These are phyloP conservation scores for Sardina pilchardus DNA, from an alignment of 2,113 vertebrate species.

Conservation along the genomic window DNA sequence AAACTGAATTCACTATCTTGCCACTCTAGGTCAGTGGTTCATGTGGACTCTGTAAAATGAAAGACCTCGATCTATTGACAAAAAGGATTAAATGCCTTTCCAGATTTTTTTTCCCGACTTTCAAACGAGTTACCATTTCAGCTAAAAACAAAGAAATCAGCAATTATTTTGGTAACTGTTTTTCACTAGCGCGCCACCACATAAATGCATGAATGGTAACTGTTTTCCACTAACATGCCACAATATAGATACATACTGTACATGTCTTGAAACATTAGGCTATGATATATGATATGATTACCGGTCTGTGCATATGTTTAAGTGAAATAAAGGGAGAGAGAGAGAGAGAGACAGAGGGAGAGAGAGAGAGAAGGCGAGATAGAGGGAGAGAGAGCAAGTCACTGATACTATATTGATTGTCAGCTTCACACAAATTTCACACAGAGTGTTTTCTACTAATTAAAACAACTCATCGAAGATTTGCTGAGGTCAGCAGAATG, in stretches of 20 bases:
- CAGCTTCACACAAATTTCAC: constrained; percentile 36
- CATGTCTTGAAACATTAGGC: neutral
- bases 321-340: neutral
- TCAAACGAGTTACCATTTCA: neutral
- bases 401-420: neutral
- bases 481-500: constrained; percentile 70
- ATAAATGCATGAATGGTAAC: neutral
- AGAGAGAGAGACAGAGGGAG: too few relatives aligned
- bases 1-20: neutral
- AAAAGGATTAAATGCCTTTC: neutral
- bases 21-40: neutral
- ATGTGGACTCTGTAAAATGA: neutral
- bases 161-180: too few relatives aligned
- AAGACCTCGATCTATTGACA: neutral
- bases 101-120: neutral
- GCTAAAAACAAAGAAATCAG: neutral
- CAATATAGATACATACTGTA: neutral
- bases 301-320: neutral
- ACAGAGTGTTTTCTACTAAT: constrained; percentile 58
- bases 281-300: neutral
- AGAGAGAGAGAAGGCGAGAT: neutral
- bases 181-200: too few relatives aligned
- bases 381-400: neutral
- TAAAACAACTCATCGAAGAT: constrained; percentile 68
- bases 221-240: too few relatives aligned